These are phyloP conservation scores for Amphiprion clarkii DNA, from an alignment of 2,797 vertebrate genomes.

Conservation along the genomic window DNA sequence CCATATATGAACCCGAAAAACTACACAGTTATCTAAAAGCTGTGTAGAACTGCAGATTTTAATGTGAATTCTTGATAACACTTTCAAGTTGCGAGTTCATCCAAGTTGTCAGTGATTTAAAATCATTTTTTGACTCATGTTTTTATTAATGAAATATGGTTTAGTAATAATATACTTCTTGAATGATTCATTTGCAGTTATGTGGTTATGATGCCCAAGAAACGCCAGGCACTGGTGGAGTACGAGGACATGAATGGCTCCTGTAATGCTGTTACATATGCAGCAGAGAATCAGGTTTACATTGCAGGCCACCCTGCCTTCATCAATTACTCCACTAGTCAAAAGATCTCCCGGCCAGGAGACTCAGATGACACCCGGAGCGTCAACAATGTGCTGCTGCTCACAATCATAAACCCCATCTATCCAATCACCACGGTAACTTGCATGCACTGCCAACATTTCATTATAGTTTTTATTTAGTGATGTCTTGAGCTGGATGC, in stretches of 20 bases:
- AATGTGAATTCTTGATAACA: too few relatives aligned
- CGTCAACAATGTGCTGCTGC: slow-evolving; percentile 94
- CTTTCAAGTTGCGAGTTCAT: neutral
- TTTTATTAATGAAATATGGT: slow-evolving; percentile 8
- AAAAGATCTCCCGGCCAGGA: slow-evolving; percentile 95
- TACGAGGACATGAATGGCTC: slow-evolving; percentile 94
- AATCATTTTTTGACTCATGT: neutral
- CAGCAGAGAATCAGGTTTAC: slow-evolving; percentile 95
- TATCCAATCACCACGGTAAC: slow-evolving; percentile 89
- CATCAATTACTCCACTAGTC: slow-evolving; percentile 97
- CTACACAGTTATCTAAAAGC: neutral
- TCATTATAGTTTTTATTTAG: neutral
- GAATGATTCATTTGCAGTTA: slow-evolving; percentile 81
- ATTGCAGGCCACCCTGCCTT: slow-evolving; percentile 95
- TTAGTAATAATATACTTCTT: neutral
- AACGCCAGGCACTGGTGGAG: slow-evolving; percentile 95
- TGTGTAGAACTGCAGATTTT: neutral
- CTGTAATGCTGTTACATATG: slow-evolving; percentile 94
- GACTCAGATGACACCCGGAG: slow-evolving; percentile 93
- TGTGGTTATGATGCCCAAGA: slow-evolving; percentile 98
- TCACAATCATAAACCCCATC: slow-evolving; percentile 95
- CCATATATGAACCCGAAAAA: neutral
- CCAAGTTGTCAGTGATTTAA: neutral
- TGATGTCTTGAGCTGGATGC: neutral
- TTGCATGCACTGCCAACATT: neutral